Evolutionary conservation across 1,140 invertebrate species (phyloP).

Genomic region (Lepidurus packardi): DNA sequence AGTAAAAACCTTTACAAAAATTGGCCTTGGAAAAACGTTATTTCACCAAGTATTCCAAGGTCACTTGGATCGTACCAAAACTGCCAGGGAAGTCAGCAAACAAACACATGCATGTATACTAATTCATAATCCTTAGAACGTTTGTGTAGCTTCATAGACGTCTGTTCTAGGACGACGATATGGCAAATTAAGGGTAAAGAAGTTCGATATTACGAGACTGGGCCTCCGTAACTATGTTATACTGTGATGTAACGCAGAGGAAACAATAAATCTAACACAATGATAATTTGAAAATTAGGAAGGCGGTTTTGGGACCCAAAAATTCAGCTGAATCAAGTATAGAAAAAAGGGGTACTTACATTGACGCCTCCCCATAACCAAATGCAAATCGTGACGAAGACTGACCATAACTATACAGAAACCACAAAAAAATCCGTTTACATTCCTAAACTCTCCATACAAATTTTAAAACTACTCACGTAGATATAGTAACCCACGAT

Average conservation of each 20-base stretch:
- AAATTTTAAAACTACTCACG: slow-evolving; percentile 52
- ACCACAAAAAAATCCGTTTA: slow-evolving; percentile 37
- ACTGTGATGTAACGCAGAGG: slow-evolving; percentile 74
- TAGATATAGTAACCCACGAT: slow-evolving; percentile 82
- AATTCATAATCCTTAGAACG: no score
- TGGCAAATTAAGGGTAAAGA: slow-evolving; percentile 36
- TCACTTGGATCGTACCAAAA: neutral
- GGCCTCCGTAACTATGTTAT: slow-evolving; percentile 67
- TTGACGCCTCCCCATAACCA: slow-evolving; percentile 78
- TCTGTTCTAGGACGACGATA: no score
- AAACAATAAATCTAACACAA: slow-evolving; percentile 72
- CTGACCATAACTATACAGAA: slow-evolving; percentile 63
- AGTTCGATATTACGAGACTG: slow-evolving; percentile 76
- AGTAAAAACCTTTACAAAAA: neutral
- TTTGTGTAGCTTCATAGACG: no score
- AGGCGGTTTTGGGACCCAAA: neutral
- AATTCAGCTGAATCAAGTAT: neutral
- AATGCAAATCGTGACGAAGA: slow-evolving; percentile 63
- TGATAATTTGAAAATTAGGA: slow-evolving; percentile 32
- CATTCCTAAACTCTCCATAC: neutral
- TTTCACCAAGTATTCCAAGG: neutral
- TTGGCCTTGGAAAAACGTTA: neutral
- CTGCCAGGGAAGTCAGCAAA: neutral
- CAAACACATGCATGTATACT: neutral
- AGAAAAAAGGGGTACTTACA: slow-evolving; percentile 53